phyloP scores from a whole-genome alignment of 2,797 vertebrate species.

The Phrynocephalus forsythii region DNA sequence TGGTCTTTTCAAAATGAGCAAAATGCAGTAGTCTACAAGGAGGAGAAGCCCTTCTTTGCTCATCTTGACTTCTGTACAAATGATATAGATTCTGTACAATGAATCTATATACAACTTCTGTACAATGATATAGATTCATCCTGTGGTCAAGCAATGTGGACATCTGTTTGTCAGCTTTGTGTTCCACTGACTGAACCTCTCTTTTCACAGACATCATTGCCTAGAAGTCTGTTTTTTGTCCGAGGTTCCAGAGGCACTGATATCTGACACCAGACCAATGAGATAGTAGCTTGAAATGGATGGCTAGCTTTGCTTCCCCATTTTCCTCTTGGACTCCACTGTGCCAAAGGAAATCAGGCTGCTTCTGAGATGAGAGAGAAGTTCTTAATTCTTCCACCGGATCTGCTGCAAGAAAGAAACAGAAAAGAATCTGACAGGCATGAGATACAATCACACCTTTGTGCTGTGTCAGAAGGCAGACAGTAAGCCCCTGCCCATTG shows the following conservation, averaged over 20 bases:
- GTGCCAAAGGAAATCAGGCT: slow-evolving; percentile 54
- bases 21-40: slow-evolving; percentile 27
- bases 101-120: background rate
- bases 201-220: slow-evolving; percentile 42
- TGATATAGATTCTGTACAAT: slow-evolving; percentile 14
- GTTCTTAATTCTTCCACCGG: slow-evolving; percentile 93
- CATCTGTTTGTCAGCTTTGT: slow-evolving; percentile 32
- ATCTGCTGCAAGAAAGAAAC: slow-evolving; percentile 86
- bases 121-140: slow-evolving; percentile 38
- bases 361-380: slow-evolving; percentile 29
- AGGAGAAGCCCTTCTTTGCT: slow-evolving; percentile 22
- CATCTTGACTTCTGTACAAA: slow-evolving; percentile 32
- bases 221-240: slow-evolving; percentile 28
- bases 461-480: background rate
- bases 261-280: background rate
- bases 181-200: background rate
- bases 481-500: background rate
- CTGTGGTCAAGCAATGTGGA: slow-evolving; percentile 49
- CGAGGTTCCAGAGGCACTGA: slow-evolving; percentile 37
- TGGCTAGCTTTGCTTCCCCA: slow-evolving; percentile 26
- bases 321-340: slow-evolving; percentile 50
- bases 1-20: slow-evolving; percentile 7
- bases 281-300: slow-evolving; percentile 53
- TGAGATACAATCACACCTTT: slow-evolving; percentile 10
- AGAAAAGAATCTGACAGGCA: slow-evolving; percentile 15